These are phyloP conservation scores for Drosophila meridiana DNA, from an alignment of 2,888 invertebrate genomes.

Conservation along the genomic window DNA sequence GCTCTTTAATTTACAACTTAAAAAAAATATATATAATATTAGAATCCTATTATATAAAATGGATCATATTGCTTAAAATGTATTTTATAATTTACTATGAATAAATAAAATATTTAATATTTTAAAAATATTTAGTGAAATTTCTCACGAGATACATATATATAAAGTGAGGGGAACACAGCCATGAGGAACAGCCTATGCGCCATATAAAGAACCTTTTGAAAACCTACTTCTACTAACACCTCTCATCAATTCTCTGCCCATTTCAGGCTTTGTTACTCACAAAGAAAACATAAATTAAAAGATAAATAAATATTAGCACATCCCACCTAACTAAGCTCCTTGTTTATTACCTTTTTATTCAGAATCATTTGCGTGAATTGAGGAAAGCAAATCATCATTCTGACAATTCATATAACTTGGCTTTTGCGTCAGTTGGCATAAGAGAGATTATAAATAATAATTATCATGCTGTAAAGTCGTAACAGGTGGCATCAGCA, in stretches of 20 bases:
- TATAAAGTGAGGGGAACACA: no score
- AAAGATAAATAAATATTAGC: not conserved
- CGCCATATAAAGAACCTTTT: no score
- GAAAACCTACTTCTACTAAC: no score
- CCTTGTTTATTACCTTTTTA: not conserved
- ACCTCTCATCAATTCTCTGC: not conserved
- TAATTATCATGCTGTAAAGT: not conserved
- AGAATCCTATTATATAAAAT: no score
- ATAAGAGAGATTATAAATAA: not conserved
- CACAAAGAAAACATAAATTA: not conserved
- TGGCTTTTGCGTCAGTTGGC: not conserved
- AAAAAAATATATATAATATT: no score
- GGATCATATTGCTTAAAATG: no score
- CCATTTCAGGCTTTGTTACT: not conserved
- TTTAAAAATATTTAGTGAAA: no score
- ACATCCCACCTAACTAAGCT: not conserved
- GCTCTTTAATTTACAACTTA: no score
- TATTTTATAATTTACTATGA: no score
- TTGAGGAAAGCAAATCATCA: not conserved
- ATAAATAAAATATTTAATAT: no score
- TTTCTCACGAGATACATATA: no score
- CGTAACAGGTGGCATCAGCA: not conserved
- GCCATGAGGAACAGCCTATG: no score
- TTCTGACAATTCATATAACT: not conserved
- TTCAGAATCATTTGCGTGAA: conserved; percentile 2